A percentile compares a stretch with the other conserved stretches of the same genome.
These are phyloP conservation scores for Trachemys scripta DNA, from an alignment of 2,113 vertebrate genomes.

Conservation along the genomic window DNA sequence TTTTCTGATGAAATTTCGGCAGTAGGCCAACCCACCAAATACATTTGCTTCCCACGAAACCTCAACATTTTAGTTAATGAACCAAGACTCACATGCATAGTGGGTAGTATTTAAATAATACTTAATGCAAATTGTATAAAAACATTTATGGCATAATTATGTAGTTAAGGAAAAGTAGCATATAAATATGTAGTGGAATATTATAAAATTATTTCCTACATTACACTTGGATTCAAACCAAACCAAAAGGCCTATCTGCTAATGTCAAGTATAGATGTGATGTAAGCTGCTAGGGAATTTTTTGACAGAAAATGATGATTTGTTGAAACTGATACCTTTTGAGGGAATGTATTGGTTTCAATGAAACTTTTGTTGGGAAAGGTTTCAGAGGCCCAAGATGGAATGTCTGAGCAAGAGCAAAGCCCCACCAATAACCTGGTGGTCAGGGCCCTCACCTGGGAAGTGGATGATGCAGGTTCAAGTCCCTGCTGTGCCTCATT, in stretches of 20 bases:
- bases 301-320: background rate
- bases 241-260: rapidly evolving
- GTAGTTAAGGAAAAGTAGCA: background rate
- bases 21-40: background rate
- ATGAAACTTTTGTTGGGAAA: background rate
- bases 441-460: too few relatives aligned
- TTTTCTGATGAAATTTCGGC: background rate
- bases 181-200: background rate
- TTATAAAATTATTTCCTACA: rapidly evolving
- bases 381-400: background rate
- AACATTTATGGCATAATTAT: background rate
- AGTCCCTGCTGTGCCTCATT: background rate
- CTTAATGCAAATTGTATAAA: rapidly evolving
- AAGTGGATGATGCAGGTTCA: background rate
- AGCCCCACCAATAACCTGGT: background rate
- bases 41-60: background rate
- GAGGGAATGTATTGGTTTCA: background rate
- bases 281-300: background rate
- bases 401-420: background rate
- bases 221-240: background rate
- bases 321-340: background rate
- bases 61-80: background rate
- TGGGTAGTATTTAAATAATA: background rate
- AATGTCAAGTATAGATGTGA: background rate
- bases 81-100: background rate